phyloP scores from a whole-genome alignment of 64 coral and sea anemone species.

The Porites australiensis region DNA sequence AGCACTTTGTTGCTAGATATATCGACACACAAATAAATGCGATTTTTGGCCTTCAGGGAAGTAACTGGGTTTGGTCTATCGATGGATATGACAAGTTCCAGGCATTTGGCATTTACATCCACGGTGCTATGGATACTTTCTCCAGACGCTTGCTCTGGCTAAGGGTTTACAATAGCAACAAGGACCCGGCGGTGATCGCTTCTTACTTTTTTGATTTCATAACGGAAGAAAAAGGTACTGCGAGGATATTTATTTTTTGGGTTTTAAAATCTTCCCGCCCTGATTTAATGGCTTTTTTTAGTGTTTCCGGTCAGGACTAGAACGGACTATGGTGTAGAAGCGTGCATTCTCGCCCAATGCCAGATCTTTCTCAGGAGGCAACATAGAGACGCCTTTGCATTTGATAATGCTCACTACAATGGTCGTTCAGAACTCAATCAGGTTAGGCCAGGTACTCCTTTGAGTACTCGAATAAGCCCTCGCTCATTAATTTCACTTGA shows the following conservation, averaged over 20 bases:
- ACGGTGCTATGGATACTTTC: slow-evolving; percentile 48
- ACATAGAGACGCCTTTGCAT: slow-evolving; percentile 24
- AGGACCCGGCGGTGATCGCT: neutral
- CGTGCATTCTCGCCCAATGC: slow-evolving; percentile 32
- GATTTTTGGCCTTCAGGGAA: neutral
- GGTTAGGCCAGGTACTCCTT: neutral
- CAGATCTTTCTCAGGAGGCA: slow-evolving; percentile 47
- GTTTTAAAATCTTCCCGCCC: neutral
- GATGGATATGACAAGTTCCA: slow-evolving; percentile 41
- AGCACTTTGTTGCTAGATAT: no score
- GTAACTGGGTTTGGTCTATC: slow-evolving; percentile 48
- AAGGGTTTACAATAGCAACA: slow-evolving; percentile 6
- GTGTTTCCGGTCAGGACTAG: slow-evolving; percentile 40
- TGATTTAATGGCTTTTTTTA: slow-evolving; percentile 1
- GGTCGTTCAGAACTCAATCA: slow-evolving; percentile 60
- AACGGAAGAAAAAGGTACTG: slow-evolving; percentile 30
- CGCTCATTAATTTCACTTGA: no score
- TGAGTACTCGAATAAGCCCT: neutral
- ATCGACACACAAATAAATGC: no score
- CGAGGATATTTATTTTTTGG: neutral
- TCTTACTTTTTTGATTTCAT: slow-evolving; percentile 27
- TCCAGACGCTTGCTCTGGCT: slow-evolving; percentile 21
- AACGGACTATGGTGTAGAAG: slow-evolving; percentile 40
- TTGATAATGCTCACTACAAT: neutral
- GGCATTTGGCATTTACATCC: slow-evolving; percentile 46